These are phyloP conservation scores for Chrysotoxum bicinctum DNA, from an alignment of 2,888 invertebrate species.

Conservation along the genomic window DNA sequence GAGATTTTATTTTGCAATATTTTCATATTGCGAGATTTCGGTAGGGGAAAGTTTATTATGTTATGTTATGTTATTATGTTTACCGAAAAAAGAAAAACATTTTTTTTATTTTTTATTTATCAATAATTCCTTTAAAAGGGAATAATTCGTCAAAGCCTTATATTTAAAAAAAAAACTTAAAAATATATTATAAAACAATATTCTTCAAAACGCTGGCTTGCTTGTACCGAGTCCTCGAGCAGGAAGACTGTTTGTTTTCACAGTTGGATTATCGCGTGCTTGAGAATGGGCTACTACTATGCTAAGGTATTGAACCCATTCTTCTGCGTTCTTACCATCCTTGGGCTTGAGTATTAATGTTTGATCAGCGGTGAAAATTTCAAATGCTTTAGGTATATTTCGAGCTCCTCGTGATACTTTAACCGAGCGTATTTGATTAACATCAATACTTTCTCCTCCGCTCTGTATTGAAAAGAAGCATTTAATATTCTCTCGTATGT, in stretches of 20 bases:
- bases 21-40: too few species aligned
- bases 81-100: not conserved
- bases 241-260: constrained; percentile 82
- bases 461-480: constrained; percentile 83
- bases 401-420: constrained; percentile 94
- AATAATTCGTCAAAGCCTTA: constrained; percentile 46
- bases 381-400: constrained; percentile 97
- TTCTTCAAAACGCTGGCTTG: constrained; percentile 79
- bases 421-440: constrained; percentile 96
- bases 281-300: constrained; percentile 92
- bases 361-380: constrained; percentile 97
- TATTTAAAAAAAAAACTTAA: constrained; percentile 31
- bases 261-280: constrained; percentile 81
- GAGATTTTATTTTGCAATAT: too few species aligned
- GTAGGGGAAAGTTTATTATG: too few species aligned
- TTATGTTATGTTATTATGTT: too few species aligned
- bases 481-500: not conserved
- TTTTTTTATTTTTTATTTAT: not conserved
- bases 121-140: constrained; percentile 37
- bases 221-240: constrained; percentile 81
- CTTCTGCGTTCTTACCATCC: constrained; percentile 96
- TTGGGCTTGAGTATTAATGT: constrained; percentile 96
- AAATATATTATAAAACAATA: constrained; percentile 19
- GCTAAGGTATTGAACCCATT: constrained; percentile 97
- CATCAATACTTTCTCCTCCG: constrained; percentile 92